These are phyloP conservation scores for Syngnathus rostellatus DNA, from an alignment of 2,797 vertebrate species.

Conservation along the genomic window DNA sequence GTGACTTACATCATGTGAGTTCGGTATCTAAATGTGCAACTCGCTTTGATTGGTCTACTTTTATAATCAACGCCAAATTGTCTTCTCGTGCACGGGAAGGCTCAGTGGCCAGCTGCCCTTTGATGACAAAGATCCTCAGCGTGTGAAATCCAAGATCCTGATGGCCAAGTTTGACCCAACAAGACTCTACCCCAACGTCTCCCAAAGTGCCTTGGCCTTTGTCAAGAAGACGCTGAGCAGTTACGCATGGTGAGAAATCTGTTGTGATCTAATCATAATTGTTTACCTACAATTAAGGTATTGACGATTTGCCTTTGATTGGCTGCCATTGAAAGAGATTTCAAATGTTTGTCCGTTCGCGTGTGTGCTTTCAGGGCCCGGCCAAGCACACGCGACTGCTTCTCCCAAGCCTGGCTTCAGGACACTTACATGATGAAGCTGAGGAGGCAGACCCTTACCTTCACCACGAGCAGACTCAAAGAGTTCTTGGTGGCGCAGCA, in stretches of 20 bases:
- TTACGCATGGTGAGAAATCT: constrained; percentile 80
- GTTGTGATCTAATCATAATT: neutral
- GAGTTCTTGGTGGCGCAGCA: constrained; percentile 88
- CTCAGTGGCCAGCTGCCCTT: constrained; percentile 88
- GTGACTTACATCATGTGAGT: constrained; percentile 87
- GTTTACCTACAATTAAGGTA: neutral
- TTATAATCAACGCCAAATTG: neutral
- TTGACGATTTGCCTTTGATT: neutral
- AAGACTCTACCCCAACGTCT: constrained; percentile 89
- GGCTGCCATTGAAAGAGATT: neutral
- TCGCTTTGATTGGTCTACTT: too few relatives aligned
- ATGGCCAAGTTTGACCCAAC: constrained; percentile 84
- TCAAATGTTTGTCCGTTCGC: too few relatives aligned
- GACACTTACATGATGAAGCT: constrained; percentile 96
- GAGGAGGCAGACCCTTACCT: constrained; percentile 89
- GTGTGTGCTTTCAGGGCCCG: constrained; percentile 74
- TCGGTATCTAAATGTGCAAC: neutral
- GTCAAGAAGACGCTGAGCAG: constrained; percentile 86
- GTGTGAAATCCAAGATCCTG: constrained; percentile 82
- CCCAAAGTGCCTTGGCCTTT: constrained; percentile 89
- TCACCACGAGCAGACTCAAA: constrained; percentile 85
- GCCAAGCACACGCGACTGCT: constrained; percentile 83
- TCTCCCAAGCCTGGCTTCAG: constrained; percentile 89
- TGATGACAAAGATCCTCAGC: constrained; percentile 75
- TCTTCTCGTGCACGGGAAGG: constrained; percentile 58